Evolutionary conservation across 2,797 vertebrate species (phyloP).

Genomic region (Xyrichtys novacula): DNA sequence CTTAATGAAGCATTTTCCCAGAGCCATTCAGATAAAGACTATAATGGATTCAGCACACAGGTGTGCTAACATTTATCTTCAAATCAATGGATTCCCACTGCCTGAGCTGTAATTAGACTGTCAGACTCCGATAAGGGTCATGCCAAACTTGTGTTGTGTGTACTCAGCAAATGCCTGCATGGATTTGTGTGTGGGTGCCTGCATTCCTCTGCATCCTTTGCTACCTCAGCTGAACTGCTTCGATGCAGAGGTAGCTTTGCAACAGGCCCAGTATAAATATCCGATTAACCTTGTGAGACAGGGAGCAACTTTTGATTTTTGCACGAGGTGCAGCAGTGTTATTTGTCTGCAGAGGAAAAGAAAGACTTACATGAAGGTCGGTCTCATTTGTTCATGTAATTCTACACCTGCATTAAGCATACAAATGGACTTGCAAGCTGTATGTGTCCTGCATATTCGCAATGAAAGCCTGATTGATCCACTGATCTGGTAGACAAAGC

Average conservation of each 20-base stretch:
- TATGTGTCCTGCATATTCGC: constrained; percentile 21
- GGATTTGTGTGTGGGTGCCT: constrained; percentile 6
- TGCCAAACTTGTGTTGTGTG: constrained; percentile 58
- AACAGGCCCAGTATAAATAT: constrained; percentile 71
- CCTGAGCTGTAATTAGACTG: constrained; percentile 79
- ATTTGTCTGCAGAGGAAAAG: constrained; percentile 48
- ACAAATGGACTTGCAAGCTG: background rate
- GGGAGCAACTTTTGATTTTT: constrained; percentile 67
- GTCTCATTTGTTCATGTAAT: constrained; percentile 33
- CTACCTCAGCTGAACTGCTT: constrained; percentile 44
- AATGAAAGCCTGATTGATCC: constrained; percentile 52
- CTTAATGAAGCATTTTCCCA: constrained; percentile 81
- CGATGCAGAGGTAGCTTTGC: constrained; percentile 43
- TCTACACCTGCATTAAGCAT: constrained; percentile 18
- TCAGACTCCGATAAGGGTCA: constrained; percentile 74
- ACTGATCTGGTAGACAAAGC: constrained; percentile 47
- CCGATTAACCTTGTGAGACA: constrained; percentile 76
- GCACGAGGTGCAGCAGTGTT: constrained; percentile 67
- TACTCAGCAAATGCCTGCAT: constrained; percentile 41
- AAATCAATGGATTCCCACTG: constrained; percentile 82
- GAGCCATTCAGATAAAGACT: constrained; percentile 78
- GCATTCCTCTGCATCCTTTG: constrained; percentile 17
- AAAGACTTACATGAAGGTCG: constrained; percentile 11
- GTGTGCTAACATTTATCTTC: constrained; percentile 79
- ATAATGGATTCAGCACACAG: constrained; percentile 80